A percentile compares a stretch with the other conserved stretches of the same genome.
Evolutionary conservation across 2,888 invertebrate species (phyloP).

Genomic region (Hymenopus coronatus): DNA sequence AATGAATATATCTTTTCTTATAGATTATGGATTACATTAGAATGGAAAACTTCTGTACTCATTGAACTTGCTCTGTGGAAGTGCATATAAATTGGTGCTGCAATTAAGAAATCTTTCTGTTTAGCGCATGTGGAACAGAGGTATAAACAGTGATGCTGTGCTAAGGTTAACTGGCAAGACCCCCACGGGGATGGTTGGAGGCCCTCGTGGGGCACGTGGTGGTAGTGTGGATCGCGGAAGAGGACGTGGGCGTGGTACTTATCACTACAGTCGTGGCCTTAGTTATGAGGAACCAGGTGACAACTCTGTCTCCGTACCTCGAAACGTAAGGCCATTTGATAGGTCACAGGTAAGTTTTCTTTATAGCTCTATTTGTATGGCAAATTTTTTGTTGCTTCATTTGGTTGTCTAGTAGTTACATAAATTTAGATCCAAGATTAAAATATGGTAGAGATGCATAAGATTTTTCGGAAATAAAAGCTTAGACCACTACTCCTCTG

Average conservation of each 20-base stretch:
- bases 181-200: conserved; percentile 39
- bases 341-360: conserved; percentile 36
- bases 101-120: conserved; percentile 24
- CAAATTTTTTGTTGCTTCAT: neutral
- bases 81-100: too few species aligned
- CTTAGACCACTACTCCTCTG: too few species aligned
- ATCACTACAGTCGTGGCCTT: conserved; percentile 47
- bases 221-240: conserved; percentile 37
- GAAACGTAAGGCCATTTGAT: conserved; percentile 37
- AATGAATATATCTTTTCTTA: too few species aligned
- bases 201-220: conserved; percentile 45
- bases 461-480: too few species aligned
- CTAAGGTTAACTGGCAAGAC: conserved; percentile 45
- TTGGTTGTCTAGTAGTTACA: too few species aligned
- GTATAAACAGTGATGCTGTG: conserved; percentile 53
- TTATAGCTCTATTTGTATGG: neutral
- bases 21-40: too few species aligned
- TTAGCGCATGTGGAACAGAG: conserved; percentile 57
- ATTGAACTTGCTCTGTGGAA: too few species aligned
- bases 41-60: too few species aligned
- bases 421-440: too few species aligned
- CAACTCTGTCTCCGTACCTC: conserved; percentile 37
- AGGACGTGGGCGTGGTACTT: conserved; percentile 41
- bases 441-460: neutral
- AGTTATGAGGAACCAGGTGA: conserved; percentile 50